Conservation (phyloP, 2,113 vertebrate species). For the Dicrurus megarhynchus region DNA sequence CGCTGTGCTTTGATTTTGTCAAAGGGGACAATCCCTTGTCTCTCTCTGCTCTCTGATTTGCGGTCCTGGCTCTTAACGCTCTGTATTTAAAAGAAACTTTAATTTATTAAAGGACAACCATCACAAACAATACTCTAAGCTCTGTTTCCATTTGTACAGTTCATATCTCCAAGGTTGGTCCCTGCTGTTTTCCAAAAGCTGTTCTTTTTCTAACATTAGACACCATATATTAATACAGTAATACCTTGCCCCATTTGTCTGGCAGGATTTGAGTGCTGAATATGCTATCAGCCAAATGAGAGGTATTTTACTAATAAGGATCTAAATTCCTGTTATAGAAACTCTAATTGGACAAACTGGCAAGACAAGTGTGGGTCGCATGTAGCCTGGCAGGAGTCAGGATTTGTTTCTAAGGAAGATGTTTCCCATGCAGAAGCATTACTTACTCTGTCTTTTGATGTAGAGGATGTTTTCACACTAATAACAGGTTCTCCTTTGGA, state of each 20-base stretch:
- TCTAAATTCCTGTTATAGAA: not conserved
- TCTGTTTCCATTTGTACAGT: not conserved
- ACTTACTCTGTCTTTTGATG: slow-evolving; percentile 81
- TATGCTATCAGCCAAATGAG: not conserved
- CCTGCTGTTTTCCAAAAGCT: not conserved
- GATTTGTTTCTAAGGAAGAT: not conserved
- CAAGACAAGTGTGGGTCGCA: not conserved
- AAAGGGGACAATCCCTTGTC: slow-evolving; percentile 89
- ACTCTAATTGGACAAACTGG: not conserved
- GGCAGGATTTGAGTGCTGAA: not conserved
- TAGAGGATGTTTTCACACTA: slow-evolving; percentile 88
- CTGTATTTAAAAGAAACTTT: slow-evolving; percentile 60
- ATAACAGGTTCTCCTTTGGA: slow-evolving; percentile 98
- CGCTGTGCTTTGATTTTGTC: slow-evolving; percentile 93
- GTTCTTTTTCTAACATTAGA: not conserved
- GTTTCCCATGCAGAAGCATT: not conserved
- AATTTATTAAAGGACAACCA: not conserved
- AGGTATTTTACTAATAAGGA: not conserved
- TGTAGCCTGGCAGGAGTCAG: not conserved
- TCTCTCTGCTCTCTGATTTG: slow-evolving; percentile 87
- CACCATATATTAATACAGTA: not conserved
- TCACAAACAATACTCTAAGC: not conserved
- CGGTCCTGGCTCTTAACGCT: slow-evolving; percentile 91
- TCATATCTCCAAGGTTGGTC: not conserved
- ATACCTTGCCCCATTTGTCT: not conserved